Evolutionary conservation across 2,113 vertebrate genomes (phyloP).

Genomic region (Tragulus kanchil): DNA sequence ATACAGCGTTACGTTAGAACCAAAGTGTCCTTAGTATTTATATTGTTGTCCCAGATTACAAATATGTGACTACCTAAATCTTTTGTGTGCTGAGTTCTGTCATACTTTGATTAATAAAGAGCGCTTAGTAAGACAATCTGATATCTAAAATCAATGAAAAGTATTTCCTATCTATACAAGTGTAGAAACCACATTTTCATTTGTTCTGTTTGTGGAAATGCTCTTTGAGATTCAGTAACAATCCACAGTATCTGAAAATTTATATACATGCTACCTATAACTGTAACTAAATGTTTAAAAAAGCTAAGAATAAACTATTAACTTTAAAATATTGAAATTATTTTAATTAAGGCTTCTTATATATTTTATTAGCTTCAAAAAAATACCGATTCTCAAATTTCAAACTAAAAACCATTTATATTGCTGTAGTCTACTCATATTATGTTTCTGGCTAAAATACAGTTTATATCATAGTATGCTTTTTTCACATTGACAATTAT

Average conservation of each 20-base stretch:
- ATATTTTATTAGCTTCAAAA: slow-evolving; percentile 62
- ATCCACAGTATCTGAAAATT: slow-evolving; percentile 35
- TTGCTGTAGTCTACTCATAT: slow-evolving; percentile 40
- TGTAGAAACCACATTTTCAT: slow-evolving; percentile 35
- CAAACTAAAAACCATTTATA: background rate
- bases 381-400: slow-evolving; percentile 37
- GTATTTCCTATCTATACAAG: background rate
- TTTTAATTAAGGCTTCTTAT: slow-evolving; percentile 66
- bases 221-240: background rate
- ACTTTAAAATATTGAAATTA: slow-evolving; percentile 62
- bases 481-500: slow-evolving; percentile 39
- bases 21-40: slow-evolving; percentile 81
- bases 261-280: background rate
- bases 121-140: slow-evolving; percentile 46
- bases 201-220: slow-evolving; percentile 40
- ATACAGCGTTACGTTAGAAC: slow-evolving; percentile 76
- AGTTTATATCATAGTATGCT: background rate
- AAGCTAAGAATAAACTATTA: background rate
- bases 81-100: slow-evolving; percentile 69
- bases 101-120: slow-evolving; percentile 55
- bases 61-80: slow-evolving; percentile 78
- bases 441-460: slow-evolving; percentile 53
- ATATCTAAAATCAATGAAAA: slow-evolving; percentile 57
- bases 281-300: slow-evolving; percentile 25
- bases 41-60: slow-evolving; percentile 77